Evolutionary conservation across 2,888 invertebrate genomes (phyloP).

Genomic region (Trachelus troglodyta): DNA sequence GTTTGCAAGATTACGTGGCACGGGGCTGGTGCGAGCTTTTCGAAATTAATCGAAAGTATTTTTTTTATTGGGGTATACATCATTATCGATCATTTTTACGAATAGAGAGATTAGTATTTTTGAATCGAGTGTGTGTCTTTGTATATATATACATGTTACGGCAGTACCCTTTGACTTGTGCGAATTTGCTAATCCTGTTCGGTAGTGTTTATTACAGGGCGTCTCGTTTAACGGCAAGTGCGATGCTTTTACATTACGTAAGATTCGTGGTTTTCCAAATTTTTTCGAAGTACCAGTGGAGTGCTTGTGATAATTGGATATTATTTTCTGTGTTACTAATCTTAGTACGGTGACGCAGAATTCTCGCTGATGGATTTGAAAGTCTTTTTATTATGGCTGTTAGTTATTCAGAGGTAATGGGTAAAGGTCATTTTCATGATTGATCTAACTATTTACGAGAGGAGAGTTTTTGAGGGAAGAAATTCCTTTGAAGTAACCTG

Average conservation of each 20-base stretch:
- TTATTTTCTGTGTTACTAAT: neutral
- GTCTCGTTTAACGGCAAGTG: neutral
- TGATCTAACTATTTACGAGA: neutral
- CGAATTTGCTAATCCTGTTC: neutral
- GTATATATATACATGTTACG: neutral
- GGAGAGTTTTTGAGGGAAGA: neutral
- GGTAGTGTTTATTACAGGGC: neutral
- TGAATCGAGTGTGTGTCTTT: neutral
- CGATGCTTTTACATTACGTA: neutral
- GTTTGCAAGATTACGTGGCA: neutral
- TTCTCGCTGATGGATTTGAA: neutral
- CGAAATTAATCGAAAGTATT: neutral
- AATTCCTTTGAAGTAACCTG: neutral
- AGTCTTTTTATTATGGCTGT: neutral
- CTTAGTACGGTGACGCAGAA: neutral
- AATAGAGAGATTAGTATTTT: neutral
- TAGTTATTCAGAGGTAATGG: neutral
- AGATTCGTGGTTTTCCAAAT: neutral
- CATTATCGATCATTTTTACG: neutral
- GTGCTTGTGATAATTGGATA: neutral
- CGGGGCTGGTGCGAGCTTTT: neutral
- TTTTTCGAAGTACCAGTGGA: neutral
- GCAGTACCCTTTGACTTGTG: neutral
- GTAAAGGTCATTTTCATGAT: neutral
- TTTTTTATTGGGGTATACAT: neutral